These are phyloP conservation scores for Peromyscus eremicus DNA, from an alignment of 2,797 vertebrate species.

Conservation along the genomic window DNA sequence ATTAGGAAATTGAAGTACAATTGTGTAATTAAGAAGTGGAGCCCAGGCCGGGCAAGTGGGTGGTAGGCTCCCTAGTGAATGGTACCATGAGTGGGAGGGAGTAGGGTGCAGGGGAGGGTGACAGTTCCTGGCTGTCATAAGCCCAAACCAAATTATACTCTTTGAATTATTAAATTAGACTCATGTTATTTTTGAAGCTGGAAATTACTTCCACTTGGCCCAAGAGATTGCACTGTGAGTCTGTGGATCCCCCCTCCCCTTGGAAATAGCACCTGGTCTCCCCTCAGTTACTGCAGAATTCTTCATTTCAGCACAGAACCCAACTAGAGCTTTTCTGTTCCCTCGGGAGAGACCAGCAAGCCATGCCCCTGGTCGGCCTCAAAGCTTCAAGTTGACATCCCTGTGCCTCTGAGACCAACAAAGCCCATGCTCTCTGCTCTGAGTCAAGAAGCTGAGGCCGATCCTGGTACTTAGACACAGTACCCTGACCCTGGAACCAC, in stretches of 20 bases:
- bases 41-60: not conserved
- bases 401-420: not conserved
- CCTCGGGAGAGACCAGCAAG: not conserved
- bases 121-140: not conserved
- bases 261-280: accelerated
- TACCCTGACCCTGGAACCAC: not conserved
- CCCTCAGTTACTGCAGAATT: not conserved
- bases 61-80: not conserved
- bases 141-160: not conserved
- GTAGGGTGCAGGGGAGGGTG: not conserved
- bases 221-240: not conserved
- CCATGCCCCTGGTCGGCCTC: not conserved
- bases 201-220: not conserved
- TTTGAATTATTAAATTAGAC: not conserved
- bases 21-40: not conserved
- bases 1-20: not conserved
- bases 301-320: slow-evolving; percentile 16
- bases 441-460: not conserved
- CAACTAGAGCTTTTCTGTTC: not conserved
- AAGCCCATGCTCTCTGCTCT: not conserved
- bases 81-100: not conserved
- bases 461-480: not conserved
- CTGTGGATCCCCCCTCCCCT: not conserved
- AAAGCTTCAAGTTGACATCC: not conserved
- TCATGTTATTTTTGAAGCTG: not conserved